Evolutionary conservation across 2,888 invertebrate species (phyloP), one percentile per base, ranked within the genome.

Genomic region (Drosophila melanosoma): DNA sequence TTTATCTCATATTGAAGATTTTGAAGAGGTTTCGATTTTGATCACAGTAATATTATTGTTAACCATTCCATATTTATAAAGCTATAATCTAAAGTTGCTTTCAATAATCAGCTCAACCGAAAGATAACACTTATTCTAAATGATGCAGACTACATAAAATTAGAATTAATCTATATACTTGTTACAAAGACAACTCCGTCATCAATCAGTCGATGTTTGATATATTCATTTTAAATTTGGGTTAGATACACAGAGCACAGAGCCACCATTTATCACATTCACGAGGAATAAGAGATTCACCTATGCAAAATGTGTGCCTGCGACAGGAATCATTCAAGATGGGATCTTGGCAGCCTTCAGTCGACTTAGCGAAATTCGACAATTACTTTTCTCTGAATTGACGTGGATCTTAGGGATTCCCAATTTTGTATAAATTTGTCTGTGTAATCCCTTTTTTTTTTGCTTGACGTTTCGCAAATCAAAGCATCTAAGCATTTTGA

Each of bases 401-500:
- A 35, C 36, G 62, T 65, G 51, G 65, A 73, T 74, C 74, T 62
- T 23, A n/a, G 54, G 29, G 65, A 12, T 40, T 33, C 23, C 54
- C 36, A 68, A 56, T 54, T 56, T 57, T 57, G 48, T 57, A 57
- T 74, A 53, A 51, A 64, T 64, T 56, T 48, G 45, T 35, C 53
- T 66, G 40, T 29, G 57, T 66, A 79, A 79, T 66, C 77, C 79
- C 66, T 76, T 76, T 20, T 20, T 12, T 45, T 45, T 53, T 23
- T 33, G 61, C 53, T 63, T 64, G 57, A 48, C 53, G 53, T 12
- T 45, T 60, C 66, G 52, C 68, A 84, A 82, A 82, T 87, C 75
- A 74, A 69, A 68, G 36, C 61, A 85, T 74, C 83, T 76, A 69
- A 78, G 88, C 78, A 76, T 83, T 78, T 80, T 80, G 74, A 76